These are phyloP conservation scores for Haemorhous mexicanus DNA, from an alignment of 2,113 vertebrate species.

Conservation along the genomic window DNA sequence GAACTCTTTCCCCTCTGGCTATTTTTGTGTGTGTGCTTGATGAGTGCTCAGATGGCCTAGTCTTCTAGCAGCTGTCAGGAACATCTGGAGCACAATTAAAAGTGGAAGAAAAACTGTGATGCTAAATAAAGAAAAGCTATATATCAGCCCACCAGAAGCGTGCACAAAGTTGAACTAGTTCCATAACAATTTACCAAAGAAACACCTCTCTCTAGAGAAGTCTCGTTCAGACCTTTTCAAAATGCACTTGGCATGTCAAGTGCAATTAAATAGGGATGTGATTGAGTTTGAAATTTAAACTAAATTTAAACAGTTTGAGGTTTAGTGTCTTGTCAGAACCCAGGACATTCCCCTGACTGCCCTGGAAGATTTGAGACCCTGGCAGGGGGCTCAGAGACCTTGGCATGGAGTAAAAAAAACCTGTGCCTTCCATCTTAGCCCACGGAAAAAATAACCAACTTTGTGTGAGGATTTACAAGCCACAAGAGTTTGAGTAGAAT, in stretches of 20 bases:
- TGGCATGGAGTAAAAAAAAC: no score
- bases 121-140: background rate
- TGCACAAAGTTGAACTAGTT: background rate
- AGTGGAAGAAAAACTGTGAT: background rate
- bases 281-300: background rate
- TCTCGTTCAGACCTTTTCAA: background rate
- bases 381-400: no score
- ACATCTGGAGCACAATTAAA: slow-evolving; percentile 3
- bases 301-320: background rate
- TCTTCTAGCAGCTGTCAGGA: background rate
- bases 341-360: no score
- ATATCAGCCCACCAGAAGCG: background rate
- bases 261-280: background rate
- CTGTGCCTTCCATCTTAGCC: no score
- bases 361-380: no score
- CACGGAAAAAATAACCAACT: no score
- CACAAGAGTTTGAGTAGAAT: no score
- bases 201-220: background rate
- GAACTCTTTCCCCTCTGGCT: background rate
- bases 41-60: background rate
- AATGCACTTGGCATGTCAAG: background rate
- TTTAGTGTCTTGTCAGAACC: background rate
- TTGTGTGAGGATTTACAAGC: no score
- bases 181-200: background rate
- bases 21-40: background rate